Conservation (phyloP, 2,888 invertebrate species). For the Sphaerophoria rueppellii region DNA sequence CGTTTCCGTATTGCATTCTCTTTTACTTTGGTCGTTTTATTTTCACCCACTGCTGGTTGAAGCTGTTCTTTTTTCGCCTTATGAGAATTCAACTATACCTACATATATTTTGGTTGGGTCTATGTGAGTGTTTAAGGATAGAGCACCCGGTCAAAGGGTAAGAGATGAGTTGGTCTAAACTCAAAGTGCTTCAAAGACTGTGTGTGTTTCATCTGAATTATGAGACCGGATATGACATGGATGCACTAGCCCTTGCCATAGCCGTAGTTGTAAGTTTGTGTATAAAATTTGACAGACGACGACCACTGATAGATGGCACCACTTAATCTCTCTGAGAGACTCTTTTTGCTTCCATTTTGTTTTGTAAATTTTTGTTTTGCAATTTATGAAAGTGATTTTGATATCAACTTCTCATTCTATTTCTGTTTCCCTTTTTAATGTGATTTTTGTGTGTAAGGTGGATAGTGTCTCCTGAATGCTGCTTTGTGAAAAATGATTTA, state of each 20-base stretch:
- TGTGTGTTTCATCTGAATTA: slow-evolving; percentile 58
- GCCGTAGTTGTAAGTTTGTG: background rate
- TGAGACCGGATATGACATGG: slow-evolving; percentile 66
- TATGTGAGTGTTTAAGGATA: background rate
- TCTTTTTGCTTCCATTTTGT: background rate
- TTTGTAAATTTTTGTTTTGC: slow-evolving; percentile 31
- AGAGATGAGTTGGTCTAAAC: slow-evolving; percentile 32
- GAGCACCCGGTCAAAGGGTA: slow-evolving; percentile 1
- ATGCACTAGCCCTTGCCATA: slow-evolving; percentile 30
- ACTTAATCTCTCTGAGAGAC: slow-evolving; percentile 32
- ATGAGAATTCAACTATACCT: slow-evolving; percentile 39
- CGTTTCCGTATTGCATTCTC: slow-evolving; percentile 15
- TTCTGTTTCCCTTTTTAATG: background rate
- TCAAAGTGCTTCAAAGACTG: slow-evolving; percentile 40
- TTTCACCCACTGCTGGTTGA: slow-evolving; percentile 7
- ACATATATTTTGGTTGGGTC: background rate
- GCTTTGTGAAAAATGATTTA: slow-evolving; percentile 22
- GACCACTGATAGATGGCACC: slow-evolving; percentile 64
- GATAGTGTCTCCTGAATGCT: background rate
- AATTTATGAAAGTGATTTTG: slow-evolving; percentile 46
- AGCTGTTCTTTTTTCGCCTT: slow-evolving; percentile 33
- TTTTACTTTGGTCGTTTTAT: slow-evolving; percentile 9
- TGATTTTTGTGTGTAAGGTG: background rate
- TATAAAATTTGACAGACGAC: slow-evolving; percentile 29
- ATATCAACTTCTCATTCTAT: slow-evolving; percentile 17